Conservation (phyloP, 2,888 invertebrate genomes). For the Helleia helle region DNA sequence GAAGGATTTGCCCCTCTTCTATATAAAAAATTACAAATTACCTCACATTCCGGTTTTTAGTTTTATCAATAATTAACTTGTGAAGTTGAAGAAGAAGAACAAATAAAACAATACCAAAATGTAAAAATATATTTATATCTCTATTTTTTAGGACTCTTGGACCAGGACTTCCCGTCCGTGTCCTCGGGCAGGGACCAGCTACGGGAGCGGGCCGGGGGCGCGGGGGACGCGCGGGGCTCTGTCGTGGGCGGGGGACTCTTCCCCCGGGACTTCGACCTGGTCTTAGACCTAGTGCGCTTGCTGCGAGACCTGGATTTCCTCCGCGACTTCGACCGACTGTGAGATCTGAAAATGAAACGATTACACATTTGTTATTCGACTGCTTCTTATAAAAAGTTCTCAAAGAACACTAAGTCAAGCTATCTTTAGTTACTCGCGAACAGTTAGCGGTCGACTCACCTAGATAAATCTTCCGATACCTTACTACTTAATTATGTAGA, state of each 20-base stretch:
- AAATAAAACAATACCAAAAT: conserved; percentile 15
- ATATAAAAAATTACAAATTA: too few species aligned
- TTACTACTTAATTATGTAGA: too few species aligned
- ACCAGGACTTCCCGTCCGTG: conserved; percentile 67
- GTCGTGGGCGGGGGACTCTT: not conserved
- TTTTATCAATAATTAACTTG: too few species aligned
- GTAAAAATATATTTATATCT: conserved; percentile 18
- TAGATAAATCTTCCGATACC: too few species aligned
- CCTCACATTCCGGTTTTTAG: too few species aligned
- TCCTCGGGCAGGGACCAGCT: conserved; percentile 77
- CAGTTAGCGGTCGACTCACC: too few species aligned
- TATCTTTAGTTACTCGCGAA: too few species aligned
- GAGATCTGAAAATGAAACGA: conserved; percentile 33
- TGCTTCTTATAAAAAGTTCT: not conserved
- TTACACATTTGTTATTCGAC: not conserved
- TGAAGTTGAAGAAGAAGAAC: too few species aligned
- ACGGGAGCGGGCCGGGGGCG: conserved; percentile 51
- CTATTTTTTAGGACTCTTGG: conserved; percentile 53
- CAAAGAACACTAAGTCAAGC: too few species aligned
- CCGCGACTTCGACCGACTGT: conserved; percentile 42
- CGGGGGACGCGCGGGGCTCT: not conserved
- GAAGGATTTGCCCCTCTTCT: too few species aligned
- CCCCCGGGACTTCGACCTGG: conserved; percentile 32
- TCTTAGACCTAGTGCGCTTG: conserved; percentile 27
- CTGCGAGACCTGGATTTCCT: conserved; percentile 34